Evolutionary conservation across 2,113 vertebrate genomes (phyloP).

Genomic region (Stomatorhinus ivindoensis): DNA sequence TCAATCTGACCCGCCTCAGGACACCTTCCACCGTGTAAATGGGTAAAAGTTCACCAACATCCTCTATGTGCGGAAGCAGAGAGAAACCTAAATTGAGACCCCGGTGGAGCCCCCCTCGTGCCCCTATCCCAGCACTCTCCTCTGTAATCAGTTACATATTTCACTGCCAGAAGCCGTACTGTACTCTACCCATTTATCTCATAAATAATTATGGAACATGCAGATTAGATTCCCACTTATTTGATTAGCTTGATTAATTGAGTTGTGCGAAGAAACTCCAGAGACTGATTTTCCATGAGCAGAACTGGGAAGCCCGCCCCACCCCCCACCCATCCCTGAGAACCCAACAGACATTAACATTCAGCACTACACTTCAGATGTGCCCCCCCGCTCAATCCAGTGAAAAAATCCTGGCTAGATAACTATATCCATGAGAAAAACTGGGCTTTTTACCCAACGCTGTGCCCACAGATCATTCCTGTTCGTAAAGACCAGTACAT

Average conservation of each 20-base stretch:
- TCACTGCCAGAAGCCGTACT: neutral
- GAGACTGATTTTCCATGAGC: neutral
- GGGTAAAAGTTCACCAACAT: neutral
- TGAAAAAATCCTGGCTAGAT: neutral
- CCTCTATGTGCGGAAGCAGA: neutral
- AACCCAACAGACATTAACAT: neutral
- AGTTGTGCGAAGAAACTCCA: neutral
- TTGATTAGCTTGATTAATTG: constrained; percentile 6
- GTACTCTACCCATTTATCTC: neutral
- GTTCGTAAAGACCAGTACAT: neutral
- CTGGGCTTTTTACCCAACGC: neutral
- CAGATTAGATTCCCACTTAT: neutral
- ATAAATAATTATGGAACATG: constrained; percentile 1
- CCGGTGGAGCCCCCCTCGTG: neutral
- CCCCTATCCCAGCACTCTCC: neutral
- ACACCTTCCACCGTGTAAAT: neutral
- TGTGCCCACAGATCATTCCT: neutral
- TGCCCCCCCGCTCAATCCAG: neutral
- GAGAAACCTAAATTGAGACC: neutral
- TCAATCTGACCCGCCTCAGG: neutral
- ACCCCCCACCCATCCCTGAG: neutral
- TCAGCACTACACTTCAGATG: neutral
- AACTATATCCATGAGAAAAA: neutral
- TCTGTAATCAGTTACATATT: neutral
- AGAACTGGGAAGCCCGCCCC: neutral